phyloP scores from a whole-genome alignment of 2,888 invertebrate genomes.

The Scotopteryx bipunctaria region DNA sequence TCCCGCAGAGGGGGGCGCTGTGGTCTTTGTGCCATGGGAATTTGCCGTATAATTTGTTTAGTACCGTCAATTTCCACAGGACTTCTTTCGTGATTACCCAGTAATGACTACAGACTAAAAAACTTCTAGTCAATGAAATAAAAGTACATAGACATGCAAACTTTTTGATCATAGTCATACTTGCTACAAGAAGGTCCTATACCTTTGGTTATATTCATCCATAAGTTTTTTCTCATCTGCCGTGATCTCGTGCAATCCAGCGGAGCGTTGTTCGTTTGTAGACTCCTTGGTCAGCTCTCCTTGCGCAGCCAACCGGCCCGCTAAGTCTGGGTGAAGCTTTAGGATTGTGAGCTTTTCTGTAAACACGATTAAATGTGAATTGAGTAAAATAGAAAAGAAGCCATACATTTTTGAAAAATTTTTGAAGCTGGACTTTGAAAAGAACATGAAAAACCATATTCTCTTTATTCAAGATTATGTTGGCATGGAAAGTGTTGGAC shows the following conservation, averaged over 20 bases:
- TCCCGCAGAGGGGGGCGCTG: too few relatives aligned
- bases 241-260: conserved; percentile 81
- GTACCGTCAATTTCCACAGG: too few relatives aligned
- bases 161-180: not conserved
- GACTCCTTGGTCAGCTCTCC: conserved; percentile 84
- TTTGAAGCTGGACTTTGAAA: conserved; percentile 89
- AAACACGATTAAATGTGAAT: too few relatives aligned
- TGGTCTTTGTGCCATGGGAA: too few relatives aligned
- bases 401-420: conserved; percentile 85
- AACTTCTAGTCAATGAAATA: too few relatives aligned
- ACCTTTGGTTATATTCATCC: conserved; percentile 65
- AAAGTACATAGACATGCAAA: too few relatives aligned
- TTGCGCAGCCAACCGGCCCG: conserved; percentile 80
- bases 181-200: conserved; percentile 6
- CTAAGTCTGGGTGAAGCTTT: conserved; percentile 86
- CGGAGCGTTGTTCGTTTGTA: conserved; percentile 80
- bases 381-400: conserved; percentile 88
- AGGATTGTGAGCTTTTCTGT: conserved; percentile 82
- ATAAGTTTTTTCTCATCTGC: conserved; percentile 78
- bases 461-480: conserved; percentile 89
- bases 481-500: conserved; percentile 85
- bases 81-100: too few relatives aligned
- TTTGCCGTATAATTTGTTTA: too few relatives aligned
- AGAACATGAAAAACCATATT: conserved; percentile 87
- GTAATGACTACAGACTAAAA: too few relatives aligned